phyloP scores from a whole-genome alignment of 1,140 invertebrate species.

The Listronotus oregonensis region DNA sequence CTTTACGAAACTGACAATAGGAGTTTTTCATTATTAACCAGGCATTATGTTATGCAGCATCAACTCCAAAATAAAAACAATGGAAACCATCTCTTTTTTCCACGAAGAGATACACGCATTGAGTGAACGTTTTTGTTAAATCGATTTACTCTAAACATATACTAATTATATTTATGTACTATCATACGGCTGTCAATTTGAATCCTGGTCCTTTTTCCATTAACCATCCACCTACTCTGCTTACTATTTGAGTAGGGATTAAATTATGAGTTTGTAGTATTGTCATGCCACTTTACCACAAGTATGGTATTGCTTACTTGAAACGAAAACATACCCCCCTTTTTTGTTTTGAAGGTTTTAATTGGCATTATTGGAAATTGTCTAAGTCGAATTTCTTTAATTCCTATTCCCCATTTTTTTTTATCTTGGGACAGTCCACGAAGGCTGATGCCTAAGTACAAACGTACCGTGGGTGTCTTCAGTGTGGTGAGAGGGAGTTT shows the following conservation, averaged over 20 bases:
- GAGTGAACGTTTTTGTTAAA: neutral
- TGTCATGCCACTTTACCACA: slow-evolving; percentile 10
- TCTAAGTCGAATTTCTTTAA: neutral
- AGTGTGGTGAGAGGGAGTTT: too few species aligned
- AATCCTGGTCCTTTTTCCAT: neutral
- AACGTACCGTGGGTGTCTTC: too few species aligned
- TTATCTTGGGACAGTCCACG: too few species aligned
- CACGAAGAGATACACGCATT: neutral
- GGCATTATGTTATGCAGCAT: slow-evolving; percentile 9
- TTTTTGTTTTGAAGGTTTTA: too few species aligned
- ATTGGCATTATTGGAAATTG: too few species aligned
- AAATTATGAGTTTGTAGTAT: slow-evolving; percentile 3
- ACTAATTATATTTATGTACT: slow-evolving; percentile 6
- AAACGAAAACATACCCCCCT: too few species aligned
- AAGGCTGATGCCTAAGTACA: too few species aligned
- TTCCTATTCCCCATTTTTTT: neutral
- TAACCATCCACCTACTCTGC: neutral
- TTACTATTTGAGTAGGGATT: neutral
- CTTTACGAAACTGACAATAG: too few species aligned
- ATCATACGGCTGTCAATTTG: neutral
- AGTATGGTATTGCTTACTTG: too few species aligned
- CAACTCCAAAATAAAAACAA: slow-evolving; percentile 2
- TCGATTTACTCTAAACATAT: slow-evolving; percentile 3
- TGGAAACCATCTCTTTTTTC: slow-evolving; percentile 14
- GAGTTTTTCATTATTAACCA: slow-evolving; percentile 10